Evolutionary conservation across 2,113 vertebrate genomes (phyloP), one percentile per base, ranked within the genome.

Genomic region (Corvus hawaiiensis): DNA sequence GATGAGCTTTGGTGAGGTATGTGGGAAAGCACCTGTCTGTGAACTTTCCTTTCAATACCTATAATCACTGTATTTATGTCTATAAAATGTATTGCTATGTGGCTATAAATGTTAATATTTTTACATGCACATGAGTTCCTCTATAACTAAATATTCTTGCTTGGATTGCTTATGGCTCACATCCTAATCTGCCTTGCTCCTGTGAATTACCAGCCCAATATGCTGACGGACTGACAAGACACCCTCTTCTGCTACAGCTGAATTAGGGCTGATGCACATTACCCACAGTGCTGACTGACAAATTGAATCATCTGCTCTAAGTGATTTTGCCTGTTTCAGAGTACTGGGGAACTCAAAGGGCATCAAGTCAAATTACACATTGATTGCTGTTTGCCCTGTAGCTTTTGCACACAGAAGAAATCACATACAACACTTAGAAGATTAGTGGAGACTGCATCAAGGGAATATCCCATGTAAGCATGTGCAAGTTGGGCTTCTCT

Each of bases 361-460:
- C 96, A 97, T 97, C 94, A 96, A 97, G 95, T 95, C 95, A 96
- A 96, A 96, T 97, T 97, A 96, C 92, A 95, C 86, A 95, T 96
- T 96, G 95, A 95, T 93, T 62, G 89, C 89, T 93, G 95, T 94
- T 95, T 93, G 94, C 94, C 90, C 95, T 95, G 96, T 97, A 96
- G 96, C 90, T 95, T 95, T 97, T 87, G 86, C 94, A 78, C 90
- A 89, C 80, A 94, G 85, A 93, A 94, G 73, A 89, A 97, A 96
- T 97, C 91, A 58, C 85, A 87, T 74, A 63, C 72, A 90, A 92
- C 88, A 79, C 93, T 94, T 96, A 80, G 79, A 94, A 97, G 92
- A 94, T 95, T 84, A 91, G 75, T 84, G 90, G 72, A 84, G 88
- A 54, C 87, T 94, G 91, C 63, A 55, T 87, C 77, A 35, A 76